Base-by-base conservation (phyloP, 2,888 invertebrate genomes). In the Macaria notata region DNA sequence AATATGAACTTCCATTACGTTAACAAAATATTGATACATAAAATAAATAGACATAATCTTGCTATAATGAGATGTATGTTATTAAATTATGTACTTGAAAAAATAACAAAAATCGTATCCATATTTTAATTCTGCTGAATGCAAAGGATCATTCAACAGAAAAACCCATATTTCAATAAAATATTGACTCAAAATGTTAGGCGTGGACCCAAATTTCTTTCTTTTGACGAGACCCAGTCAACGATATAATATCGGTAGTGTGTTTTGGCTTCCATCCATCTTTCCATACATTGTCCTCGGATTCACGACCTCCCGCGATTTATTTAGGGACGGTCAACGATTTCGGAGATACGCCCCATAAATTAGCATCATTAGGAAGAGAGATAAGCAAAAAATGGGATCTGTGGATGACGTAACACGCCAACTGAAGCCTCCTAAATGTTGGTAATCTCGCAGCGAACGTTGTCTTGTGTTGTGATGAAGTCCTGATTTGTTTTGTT, bases 321-420 rank as follows among this genome's bases (percentile, higher is more conserved):
- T 56, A 54, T 54, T 52, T 58, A 53, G 60, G 62, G 60, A 58
- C 57, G 48, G 57, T 58, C 61, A 62, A 56, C 59, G 56, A 58
- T 60, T 65, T 49, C 54, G 54, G 55, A 63, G 65, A 63, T 62
- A 67, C 63, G 66, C 62, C 59, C 48, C 62, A 65, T 67, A 67
- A 67, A 65, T 65, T 67, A 67, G 58, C 62, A 65, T 67, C 66
- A 65, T 67, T 66, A 66, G 66, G 63, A 56, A 50, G 56, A 57
- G 62, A 60, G 64, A 67, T 67, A 67, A 62, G 65, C 65, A 67
- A 67, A 65, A 67, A 67, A 65, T 62, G 61, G 56, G 57, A 55
- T 58, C 66, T 67, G 66, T 51, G 29, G 49, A 58, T 63, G 66
- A 65, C 65, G 65, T 59, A 61, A 65, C 56, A 59, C 48, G 49